Conservation (phyloP, 2,113 vertebrate genomes). For the Gila orcuttii region DNA sequence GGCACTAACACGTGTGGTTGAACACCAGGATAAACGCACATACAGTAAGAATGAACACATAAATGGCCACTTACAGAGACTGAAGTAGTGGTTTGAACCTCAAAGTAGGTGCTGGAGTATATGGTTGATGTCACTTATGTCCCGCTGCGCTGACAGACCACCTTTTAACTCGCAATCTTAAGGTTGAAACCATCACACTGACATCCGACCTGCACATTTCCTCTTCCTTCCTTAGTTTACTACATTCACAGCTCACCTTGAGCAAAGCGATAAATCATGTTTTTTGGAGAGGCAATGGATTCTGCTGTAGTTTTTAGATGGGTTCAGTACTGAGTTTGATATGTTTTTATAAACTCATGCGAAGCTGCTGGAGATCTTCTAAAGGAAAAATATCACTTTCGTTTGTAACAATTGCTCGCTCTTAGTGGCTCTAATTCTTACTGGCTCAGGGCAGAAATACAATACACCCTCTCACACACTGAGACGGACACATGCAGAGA, state of each 20-base stretch:
- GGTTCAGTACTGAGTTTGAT: neutral
- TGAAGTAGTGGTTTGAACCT: conserved; percentile 1
- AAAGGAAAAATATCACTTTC: neutral
- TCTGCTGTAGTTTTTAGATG: neutral
- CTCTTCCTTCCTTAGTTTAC: neutral
- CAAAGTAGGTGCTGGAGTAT: neutral
- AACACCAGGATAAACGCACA: conserved; percentile 41
- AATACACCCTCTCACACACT: conserved; percentile 33
- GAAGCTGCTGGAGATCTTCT: neutral
- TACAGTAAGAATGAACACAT: conserved; percentile 31
- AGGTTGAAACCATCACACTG: conserved; percentile 14
- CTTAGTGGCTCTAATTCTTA: neutral
- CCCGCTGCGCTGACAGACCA: neutral
- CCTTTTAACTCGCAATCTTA: conserved; percentile 10
- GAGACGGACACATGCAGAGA: conserved; percentile 33
- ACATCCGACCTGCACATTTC: conserved; percentile 16
- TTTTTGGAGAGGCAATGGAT: neutral
- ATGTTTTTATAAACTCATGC: neutral
- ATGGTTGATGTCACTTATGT: conserved; percentile 14
- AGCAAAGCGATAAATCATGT: neutral
- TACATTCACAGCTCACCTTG: neutral
- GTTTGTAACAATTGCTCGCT: neutral
- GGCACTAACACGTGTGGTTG: neutral
- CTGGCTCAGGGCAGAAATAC: neutral
- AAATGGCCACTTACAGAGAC: conserved; percentile 36